A percentile compares a stretch with the other conserved stretches of the same genome.
phyloP scores from a whole-genome alignment of 2,888 invertebrate genomes.

The Odiellus spinosus region DNA sequence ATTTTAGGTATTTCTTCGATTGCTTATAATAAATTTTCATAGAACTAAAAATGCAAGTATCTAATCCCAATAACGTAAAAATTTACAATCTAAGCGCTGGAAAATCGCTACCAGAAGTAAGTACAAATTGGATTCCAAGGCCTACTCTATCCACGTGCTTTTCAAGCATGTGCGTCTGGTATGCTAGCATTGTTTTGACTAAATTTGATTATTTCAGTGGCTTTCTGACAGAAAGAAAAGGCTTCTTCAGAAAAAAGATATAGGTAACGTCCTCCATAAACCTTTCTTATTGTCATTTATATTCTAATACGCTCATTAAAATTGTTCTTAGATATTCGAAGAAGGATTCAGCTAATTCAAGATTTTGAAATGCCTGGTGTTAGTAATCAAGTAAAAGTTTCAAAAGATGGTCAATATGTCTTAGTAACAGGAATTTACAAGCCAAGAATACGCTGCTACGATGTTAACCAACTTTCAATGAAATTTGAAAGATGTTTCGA shows the following conservation, averaged over 20 bases:
- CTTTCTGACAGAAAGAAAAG: slow-evolving; percentile 66
- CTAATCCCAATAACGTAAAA: slow-evolving; percentile 86
- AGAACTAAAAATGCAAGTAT: slow-evolving; percentile 64
- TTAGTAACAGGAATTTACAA: slow-evolving; percentile 87
- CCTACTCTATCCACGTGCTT: too few species aligned
- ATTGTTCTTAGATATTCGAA: slow-evolving; percentile 48
- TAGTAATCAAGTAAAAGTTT: slow-evolving; percentile 63
- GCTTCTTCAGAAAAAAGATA: slow-evolving; percentile 64
- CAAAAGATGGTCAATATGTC: slow-evolving; percentile 81
- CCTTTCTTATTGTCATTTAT: too few species aligned
- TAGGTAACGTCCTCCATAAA: background rate
- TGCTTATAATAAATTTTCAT: too few species aligned
- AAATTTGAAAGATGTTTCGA: slow-evolving; percentile 98
- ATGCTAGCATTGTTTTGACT: too few species aligned
- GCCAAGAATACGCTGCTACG: slow-evolving; percentile 87
- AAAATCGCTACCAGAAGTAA: slow-evolving; percentile 66
- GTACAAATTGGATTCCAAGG: too few species aligned
- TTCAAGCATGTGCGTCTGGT: too few species aligned
- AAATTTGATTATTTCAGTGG: slow-evolving; percentile 48
- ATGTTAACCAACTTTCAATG: slow-evolving; percentile 82
- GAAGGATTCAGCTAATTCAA: slow-evolving; percentile 88
- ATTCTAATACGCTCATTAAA: background rate
- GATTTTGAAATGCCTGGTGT: slow-evolving; percentile 98
- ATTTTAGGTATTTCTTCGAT: too few species aligned
- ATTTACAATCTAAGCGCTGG: slow-evolving; percentile 95